Evolutionary conservation across 2,797 vertebrate species (phyloP), one percentile per base, ranked within the genome.

Genomic region (Anabas testudineus): DNA sequence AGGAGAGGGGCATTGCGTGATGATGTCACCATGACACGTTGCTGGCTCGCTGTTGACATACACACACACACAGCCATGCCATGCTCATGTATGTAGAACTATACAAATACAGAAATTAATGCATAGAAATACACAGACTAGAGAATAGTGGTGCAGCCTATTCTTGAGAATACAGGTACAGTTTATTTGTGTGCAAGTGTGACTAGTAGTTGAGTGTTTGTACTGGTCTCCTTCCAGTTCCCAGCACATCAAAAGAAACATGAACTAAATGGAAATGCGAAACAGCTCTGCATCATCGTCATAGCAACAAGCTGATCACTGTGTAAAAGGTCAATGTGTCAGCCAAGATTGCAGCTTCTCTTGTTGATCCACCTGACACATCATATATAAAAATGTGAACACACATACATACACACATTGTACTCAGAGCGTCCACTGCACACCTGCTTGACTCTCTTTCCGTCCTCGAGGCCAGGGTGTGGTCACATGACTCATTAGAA

Each of bases 31-130:
- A 37, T 69, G 47, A 80, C 58, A 69, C 18, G n/a, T 56, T 70
- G 61, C 79, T 80, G 74, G 51, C 71, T 36, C 85, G 79, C 80
- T 70, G 55, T 72, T 75, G 53, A 54, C 21, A 63, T 22, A 49
- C 41, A 49, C 32, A 28, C 65, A 49, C 41, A 49, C 32, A 28
- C 65, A 61, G 24, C 26, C 62, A 46, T 16, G 16, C 48, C 57
- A 58, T 70, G 54, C 58, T 42, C 61, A 57, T 65, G 55, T 58
- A 47, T 24, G n/a, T 58, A 56, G 14, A 63, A 41, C 48, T 63
- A 60, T 57, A 58, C 49, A 87, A 63, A 77, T 41, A 77, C 70
- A 75, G 57, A 95, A 95, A 95, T 22, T 36, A 42, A 42, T 19
- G 49, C 46, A 64, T 26, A 41, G 42, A 57, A 28, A 57, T 26